These are phyloP conservation scores for Nemapogon koenigi DNA, from an alignment of 2,888 invertebrate genomes.

Conservation along the genomic window DNA sequence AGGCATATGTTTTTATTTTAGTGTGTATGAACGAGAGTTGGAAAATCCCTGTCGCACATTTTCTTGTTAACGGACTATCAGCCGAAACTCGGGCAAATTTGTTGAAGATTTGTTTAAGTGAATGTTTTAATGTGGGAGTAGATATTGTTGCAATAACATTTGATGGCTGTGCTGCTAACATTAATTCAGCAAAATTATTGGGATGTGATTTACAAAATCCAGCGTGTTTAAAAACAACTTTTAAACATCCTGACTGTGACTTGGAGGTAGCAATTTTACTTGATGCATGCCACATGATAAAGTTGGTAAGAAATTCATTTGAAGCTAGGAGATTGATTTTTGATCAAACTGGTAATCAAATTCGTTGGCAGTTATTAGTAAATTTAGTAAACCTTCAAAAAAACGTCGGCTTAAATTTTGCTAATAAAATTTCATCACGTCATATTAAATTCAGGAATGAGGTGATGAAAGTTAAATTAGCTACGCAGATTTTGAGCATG, in stretches of 20 bases:
- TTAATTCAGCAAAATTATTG: background rate
- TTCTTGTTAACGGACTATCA: conserved; percentile 12
- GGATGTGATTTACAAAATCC: background rate
- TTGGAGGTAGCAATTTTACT: conserved; percentile 1
- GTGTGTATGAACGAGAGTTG: conserved; percentile 17
- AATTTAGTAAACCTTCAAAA: conserved; percentile 1
- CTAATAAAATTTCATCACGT: conserved; percentile 13
- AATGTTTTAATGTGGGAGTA: conserved; percentile 9
- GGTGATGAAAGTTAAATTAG: conserved; percentile 13
- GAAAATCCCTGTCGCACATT: conserved; percentile 15
- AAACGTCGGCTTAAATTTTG: conserved; percentile 9
- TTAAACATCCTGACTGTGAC: conserved; percentile 14
- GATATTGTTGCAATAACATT: conserved; percentile 13
- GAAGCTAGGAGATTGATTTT: conserved; percentile 2
- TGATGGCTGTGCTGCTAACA: background rate
- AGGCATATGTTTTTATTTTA: conserved; percentile 9
- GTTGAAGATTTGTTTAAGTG: conserved; percentile 10
- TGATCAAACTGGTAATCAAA: background rate
- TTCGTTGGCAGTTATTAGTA: conserved; percentile 3
- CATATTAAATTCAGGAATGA: conserved; percentile 14
- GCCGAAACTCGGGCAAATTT: conserved; percentile 15
- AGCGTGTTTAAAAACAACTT: conserved; percentile 10
- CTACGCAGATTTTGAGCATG: conserved; percentile 12
- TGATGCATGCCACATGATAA: conserved; percentile 7
- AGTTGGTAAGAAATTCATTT: conserved; percentile 7